Base-by-base conservation (phyloP, 1,140 invertebrate genomes). In the Lordiphosa clarofinis region DNA sequence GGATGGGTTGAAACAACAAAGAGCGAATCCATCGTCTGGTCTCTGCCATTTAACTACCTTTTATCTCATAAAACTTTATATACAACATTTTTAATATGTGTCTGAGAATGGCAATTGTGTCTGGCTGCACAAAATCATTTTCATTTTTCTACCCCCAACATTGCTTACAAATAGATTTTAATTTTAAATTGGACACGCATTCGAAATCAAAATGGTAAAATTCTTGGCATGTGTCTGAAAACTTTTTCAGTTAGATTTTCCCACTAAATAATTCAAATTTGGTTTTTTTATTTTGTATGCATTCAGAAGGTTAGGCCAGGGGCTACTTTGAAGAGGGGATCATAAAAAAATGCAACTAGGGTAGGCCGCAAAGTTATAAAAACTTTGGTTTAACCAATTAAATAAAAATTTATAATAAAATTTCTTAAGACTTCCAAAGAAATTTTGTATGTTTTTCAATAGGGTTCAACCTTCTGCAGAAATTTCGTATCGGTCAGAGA, bases 101-200 rank as follows among this genome's bases (percentile, higher is more conserved):
- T 62, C 66, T 62, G 66, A 38, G 42, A 33, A 54, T 43, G 49
- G 15, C 37, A 42, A 24, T 44, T 49, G 24, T 46, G 43, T 46
- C 43, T 31, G 43, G 43, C 31, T 12, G 24, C 13, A 46, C 43
- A 33, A 46, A 46, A 46, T 46, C 19, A 7, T 37, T 21, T 36
- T 36, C 13, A 4, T 37, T 9, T 49, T 11, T 11, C 35, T 15
- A 28, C 43, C 24, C 62, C 13, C 47, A 52, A 57, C 55, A 70
- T 70, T 46, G 66, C 66, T 62, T 37, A 52, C 50, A 70, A 70
- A 70, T 70, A 70, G 67, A 70, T 70, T 70, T 70, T 70, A 46
- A 70, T 70, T 70, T 70, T 62, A 63, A 70, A 70, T 70, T 70
- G 38, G 57, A 48, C 57, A 70, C 66, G 66, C 67, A 60, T 61